Evolutionary conservation across 2,888 invertebrate species (phyloP).

Genomic region (Conus canariensis): DNA sequence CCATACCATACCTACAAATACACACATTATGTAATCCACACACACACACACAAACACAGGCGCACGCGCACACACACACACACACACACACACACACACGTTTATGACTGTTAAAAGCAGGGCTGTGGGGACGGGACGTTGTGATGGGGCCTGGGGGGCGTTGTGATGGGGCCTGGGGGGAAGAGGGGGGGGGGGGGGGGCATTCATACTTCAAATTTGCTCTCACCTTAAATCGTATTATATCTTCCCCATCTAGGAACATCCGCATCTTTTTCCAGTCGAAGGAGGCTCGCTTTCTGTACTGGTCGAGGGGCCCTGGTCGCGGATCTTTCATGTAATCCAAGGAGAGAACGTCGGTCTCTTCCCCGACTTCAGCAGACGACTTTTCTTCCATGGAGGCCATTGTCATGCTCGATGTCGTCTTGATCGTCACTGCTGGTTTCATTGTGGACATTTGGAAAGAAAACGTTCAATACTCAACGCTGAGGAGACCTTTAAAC

Average conservation of each 20-base stretch:
- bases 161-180: no score
- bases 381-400: not conserved
- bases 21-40: no score
- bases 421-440: not conserved
- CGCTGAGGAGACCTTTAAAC: not conserved
- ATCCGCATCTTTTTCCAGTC: constrained; percentile 92
- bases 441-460: not conserved
- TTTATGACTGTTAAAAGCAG: no score
- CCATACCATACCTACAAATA: no score
- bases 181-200: not conserved
- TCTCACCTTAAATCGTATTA: constrained; percentile 87
- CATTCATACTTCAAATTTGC: not conserved
- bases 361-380: constrained; percentile 8
- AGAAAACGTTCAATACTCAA: not conserved
- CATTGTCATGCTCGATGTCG: not conserved
- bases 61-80: no score
- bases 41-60: no score
- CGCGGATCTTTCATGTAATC: constrained; percentile 68
- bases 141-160: no score
- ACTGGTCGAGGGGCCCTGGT: constrained; percentile 87
- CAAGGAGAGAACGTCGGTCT: not conserved
- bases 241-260: constrained; percentile 88
- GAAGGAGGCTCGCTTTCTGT: constrained; percentile 89
- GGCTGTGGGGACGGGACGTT: no score
- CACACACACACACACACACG: no score